Evolutionary conservation across 2,888 invertebrate species (phyloP).

Genomic region (Pyrgus malvae): DNA sequence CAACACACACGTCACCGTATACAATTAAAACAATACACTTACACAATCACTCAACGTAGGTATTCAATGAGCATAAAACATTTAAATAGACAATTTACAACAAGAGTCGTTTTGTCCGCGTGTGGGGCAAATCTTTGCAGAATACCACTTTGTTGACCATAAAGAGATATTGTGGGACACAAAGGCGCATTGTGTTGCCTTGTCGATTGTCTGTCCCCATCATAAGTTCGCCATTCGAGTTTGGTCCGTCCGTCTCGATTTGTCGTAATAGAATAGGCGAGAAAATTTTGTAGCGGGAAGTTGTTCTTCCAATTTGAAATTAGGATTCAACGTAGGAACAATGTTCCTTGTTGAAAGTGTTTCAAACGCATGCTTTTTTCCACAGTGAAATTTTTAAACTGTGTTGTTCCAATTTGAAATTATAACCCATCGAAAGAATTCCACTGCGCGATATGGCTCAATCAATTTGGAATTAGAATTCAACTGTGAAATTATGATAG

Average conservation of each 20-base stretch:
- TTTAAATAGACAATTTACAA: slow-evolving; percentile 58
- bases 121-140: slow-evolving; percentile 71
- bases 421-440: no score
- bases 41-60: slow-evolving; percentile 43
- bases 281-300: not conserved
- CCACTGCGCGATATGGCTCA: no score
- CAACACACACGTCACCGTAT: not conserved
- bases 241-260: slow-evolving; percentile 13
- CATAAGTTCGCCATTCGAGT: not conserved
- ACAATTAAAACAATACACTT: slow-evolving; percentile 42
- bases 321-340: no score
- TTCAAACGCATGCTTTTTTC: no score
- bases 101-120: slow-evolving; percentile 40
- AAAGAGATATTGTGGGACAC: slow-evolving; percentile 64
- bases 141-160: slow-evolving; percentile 66
- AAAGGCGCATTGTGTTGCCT: slow-evolving; percentile 66
- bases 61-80: slow-evolving; percentile 52
- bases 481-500: no score
- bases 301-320: not conserved
- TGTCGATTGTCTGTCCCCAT: slow-evolving; percentile 59
- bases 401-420: no score
- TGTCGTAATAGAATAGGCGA: slow-evolving; percentile 10
- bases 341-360: no score
- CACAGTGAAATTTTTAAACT: no score
- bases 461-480: no score